These are phyloP conservation scores for Nebria ingens DNA, from an alignment of 1,140 invertebrate genomes.

Conservation along the genomic window DNA sequence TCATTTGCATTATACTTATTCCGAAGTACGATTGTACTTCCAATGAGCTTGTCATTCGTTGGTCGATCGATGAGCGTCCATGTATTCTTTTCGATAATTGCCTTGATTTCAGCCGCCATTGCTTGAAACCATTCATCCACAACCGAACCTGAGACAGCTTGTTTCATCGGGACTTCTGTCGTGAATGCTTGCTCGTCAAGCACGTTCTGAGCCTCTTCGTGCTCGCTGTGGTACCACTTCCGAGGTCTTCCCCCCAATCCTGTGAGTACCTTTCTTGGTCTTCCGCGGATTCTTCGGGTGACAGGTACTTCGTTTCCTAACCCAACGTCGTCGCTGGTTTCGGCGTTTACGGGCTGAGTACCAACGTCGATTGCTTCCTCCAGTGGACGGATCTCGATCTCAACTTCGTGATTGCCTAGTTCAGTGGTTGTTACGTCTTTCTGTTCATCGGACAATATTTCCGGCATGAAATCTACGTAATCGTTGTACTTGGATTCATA, in stretches of 20 bases:
- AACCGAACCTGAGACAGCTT: conserved; percentile 14
- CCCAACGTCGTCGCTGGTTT: neutral
- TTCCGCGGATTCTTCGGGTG: neutral
- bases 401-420: neutral
- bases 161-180: conserved; percentile 15
- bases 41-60: conserved; percentile 11
- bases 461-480: neutral
- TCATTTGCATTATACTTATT: conserved; percentile 21
- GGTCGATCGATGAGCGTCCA: conserved; percentile 14
- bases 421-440: neutral
- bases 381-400: neutral
- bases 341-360: neutral
- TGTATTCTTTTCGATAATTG: conserved; percentile 18
- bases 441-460: neutral
- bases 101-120: conserved; percentile 15
- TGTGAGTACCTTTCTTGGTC: neutral
- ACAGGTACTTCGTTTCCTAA: neutral
- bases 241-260: neutral
- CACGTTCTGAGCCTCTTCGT: conserved; percentile 15
- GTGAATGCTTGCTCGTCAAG: conserved; percentile 12
- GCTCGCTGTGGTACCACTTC: neutral
- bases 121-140: conserved; percentile 15
- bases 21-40: conserved; percentile 29
- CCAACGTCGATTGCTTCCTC: neutral
- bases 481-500: conserved; percentile 14